phyloP scores from a whole-genome alignment of 2,797 vertebrate genomes.

The Microctenopoma steveboyesi region DNA sequence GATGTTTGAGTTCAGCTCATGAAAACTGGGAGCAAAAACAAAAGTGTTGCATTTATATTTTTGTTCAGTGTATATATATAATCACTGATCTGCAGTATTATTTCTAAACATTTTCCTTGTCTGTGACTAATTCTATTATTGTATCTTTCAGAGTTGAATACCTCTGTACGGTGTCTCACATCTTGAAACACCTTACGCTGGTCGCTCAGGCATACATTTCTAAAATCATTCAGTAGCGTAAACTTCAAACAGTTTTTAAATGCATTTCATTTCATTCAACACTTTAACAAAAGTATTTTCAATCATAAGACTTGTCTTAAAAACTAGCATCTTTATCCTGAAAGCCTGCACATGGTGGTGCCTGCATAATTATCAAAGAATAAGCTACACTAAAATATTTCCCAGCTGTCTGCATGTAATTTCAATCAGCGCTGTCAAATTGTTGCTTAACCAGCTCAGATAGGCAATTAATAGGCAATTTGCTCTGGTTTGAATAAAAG shows the following conservation, averaged over 20 bases:
- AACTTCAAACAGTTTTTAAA: too few species aligned
- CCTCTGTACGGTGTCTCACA: too few species aligned
- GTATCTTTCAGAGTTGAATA: too few species aligned
- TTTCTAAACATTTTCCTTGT: not conserved
- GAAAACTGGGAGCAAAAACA: too few species aligned
- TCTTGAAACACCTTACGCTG: not conserved
- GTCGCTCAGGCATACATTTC: not conserved
- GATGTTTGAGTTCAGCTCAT: too few species aligned
- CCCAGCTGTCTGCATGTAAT: slow-evolving; percentile 24
- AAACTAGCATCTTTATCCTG: slow-evolving; percentile 25
- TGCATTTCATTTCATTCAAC: not conserved
- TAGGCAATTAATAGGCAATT: slow-evolving; percentile 35
- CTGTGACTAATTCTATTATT: not conserved
- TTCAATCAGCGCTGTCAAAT: slow-evolving; percentile 54
- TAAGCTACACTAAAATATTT: slow-evolving; percentile 33
- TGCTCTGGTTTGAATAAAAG: slow-evolving; percentile 27
- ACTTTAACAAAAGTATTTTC: slow-evolving; percentile 14
- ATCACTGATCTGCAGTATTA: not conserved
- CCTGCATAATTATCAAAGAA: slow-evolving; percentile 34
- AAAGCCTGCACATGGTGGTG: slow-evolving; percentile 1
- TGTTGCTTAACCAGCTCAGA: slow-evolving; percentile 35
- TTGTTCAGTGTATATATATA: too few species aligned
- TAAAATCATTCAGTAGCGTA: too few species aligned
- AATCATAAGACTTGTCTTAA: slow-evolving; percentile 2
- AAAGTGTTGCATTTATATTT: too few species aligned